Evolutionary conservation across 2,113 vertebrate species (phyloP).

Genomic region (rat (Rattus norvegicus)): GRCr8 NC_086028.1:16530001-16530500

Average conservation of each 20-base stretch:
- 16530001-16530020: neutral
- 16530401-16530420: neutral
- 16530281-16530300: neutral
- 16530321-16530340: neutral
- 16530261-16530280: neutral
- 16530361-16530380: neutral
- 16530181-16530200: neutral
- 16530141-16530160: neutral
- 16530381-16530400: neutral
- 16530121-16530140: slow-evolving; percentile 4
- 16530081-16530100: neutral
- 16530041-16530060: neutral
- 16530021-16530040: neutral
- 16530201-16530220: fast-evolving
- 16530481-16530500: neutral
- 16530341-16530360: neutral
- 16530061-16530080: neutral
- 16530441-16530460: too few relatives aligned
- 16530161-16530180: neutral
- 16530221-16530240: too few relatives aligned
- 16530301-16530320: neutral
- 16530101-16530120: slow-evolving; percentile 12
- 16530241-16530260: neutral
- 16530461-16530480: neutral
- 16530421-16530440: neutral